Conservation (phyloP, 2,113 vertebrate genomes). For the Ameiurus melas region DNA sequence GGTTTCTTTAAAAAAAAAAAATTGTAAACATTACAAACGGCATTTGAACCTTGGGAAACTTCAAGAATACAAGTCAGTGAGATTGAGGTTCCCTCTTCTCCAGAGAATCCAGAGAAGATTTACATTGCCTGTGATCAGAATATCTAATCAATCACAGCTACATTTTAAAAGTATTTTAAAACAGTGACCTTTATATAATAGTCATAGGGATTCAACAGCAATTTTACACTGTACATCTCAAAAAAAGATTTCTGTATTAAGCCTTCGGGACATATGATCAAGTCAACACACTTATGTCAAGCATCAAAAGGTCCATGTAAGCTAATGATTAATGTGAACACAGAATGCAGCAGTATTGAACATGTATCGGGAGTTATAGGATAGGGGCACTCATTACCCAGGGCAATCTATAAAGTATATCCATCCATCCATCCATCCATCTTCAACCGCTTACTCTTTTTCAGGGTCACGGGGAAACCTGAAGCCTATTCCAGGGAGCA, state of each 20-base stretch:
- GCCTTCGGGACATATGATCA: not conserved
- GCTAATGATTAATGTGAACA: not conserved
- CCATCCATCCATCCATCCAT: too few species aligned
- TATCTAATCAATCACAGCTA: conserved; percentile 45
- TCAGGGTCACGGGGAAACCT: too few species aligned
- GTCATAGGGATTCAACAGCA: conserved; percentile 47
- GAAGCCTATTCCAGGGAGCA: too few species aligned
- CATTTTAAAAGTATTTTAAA: conserved; percentile 47
- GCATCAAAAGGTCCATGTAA: conserved; percentile 3
- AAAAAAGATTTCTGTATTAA: conserved; percentile 39
- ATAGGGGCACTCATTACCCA: not conserved
- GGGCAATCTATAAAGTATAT: not conserved
- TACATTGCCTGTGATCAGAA: conserved; percentile 27
- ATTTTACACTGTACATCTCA: conserved; percentile 36
- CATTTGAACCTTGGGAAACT: not conserved
- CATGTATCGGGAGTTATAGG: not conserved
- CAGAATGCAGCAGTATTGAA: not conserved
- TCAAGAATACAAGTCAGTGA: not conserved
- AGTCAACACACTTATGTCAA: conserved; percentile 28
- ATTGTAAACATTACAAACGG: not conserved
- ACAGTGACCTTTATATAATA: conserved; percentile 54
- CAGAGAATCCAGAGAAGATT: conserved; percentile 29
- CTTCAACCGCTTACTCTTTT: too few species aligned
- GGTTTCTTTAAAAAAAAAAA: not conserved
- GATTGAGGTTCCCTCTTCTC: not conserved